phyloP scores from a whole-genome alignment of 2,888 invertebrate species.

The Nezara viridula region DNA sequence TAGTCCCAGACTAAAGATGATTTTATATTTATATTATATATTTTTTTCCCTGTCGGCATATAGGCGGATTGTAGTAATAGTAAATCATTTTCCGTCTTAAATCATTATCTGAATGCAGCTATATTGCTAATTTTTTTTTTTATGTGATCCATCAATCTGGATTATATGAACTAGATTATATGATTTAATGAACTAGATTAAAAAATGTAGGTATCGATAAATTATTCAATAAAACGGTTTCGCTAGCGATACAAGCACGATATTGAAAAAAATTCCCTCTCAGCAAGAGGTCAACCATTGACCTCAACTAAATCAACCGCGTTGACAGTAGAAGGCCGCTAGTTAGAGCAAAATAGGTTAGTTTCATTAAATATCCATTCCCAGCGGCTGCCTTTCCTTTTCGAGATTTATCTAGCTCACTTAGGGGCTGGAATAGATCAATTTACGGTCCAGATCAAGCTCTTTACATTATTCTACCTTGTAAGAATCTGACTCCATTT shows the following conservation, averaged over 20 bases:
- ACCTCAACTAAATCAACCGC: not conserved
- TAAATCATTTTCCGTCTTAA: too few relatives aligned
- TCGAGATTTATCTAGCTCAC: not conserved
- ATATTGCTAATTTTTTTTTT: too few relatives aligned
- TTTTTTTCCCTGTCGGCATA: too few relatives aligned
- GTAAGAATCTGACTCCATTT: not conserved
- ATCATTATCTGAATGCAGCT: too few relatives aligned
- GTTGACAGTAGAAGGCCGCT: not conserved
- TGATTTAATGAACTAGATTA: too few relatives aligned
- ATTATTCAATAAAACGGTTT: not conserved
- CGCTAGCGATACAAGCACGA: not conserved
- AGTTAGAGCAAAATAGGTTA: not conserved
- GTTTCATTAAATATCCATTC: constrained; percentile 10
- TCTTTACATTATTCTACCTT: not conserved
- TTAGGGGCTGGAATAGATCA: not conserved
- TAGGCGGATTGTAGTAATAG: too few relatives aligned
- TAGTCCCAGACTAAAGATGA: too few relatives aligned
- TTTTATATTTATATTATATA: too few relatives aligned
- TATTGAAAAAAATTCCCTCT: not conserved
- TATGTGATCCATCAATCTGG: too few relatives aligned
- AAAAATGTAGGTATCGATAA: not conserved
- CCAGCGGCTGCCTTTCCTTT: not conserved
- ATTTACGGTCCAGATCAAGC: not conserved
- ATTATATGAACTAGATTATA: too few relatives aligned
- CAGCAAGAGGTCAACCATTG: not conserved